Conservation (phyloP, 1,140 invertebrate genomes). For the Lepidurus packardi region DNA sequence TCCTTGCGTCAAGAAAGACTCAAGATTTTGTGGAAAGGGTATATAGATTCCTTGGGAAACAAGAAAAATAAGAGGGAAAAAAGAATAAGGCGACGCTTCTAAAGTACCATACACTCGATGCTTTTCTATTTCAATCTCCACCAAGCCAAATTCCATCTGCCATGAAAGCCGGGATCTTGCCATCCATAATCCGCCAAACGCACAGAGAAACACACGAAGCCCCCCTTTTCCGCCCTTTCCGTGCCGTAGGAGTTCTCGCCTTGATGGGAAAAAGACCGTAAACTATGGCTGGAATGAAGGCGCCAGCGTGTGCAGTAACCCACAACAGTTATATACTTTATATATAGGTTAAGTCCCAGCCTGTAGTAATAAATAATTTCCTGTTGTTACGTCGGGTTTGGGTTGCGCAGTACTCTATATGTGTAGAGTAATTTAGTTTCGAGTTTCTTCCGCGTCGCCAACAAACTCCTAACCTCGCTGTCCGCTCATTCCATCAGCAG, state of each 20-base stretch:
- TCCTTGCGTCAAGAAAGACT: not conserved
- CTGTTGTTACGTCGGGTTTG: not conserved
- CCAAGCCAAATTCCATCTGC: conserved; percentile 21
- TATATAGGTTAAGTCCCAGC: conserved; percentile 19
- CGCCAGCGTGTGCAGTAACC: conserved; percentile 10
- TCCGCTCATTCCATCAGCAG: not conserved
- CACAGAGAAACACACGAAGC: not conserved
- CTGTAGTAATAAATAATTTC: conserved; percentile 13
- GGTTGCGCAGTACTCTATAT: not conserved
- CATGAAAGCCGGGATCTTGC: conserved; percentile 20
- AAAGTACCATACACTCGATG: conserved; percentile 19
- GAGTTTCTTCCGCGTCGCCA: not conserved
- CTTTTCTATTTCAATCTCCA: conserved; percentile 22
- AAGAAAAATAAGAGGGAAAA: not conserved
- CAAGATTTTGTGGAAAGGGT: not conserved
- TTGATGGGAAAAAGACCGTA: conserved; percentile 15
- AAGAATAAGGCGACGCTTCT: not conserved
- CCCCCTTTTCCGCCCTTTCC: not conserved
- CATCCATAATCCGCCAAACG: conserved; percentile 10
- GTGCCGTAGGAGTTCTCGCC: conserved; percentile 16
- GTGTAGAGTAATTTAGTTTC: not conserved
- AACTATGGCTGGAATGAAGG: conserved; percentile 21
- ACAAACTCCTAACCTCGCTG: conserved; percentile 1
- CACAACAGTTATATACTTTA: conserved; percentile 1
- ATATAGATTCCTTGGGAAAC: not conserved